Evolutionary conservation across 2,113 vertebrate genomes (phyloP).

Genomic region (Ranitomeya imitator): DNA sequence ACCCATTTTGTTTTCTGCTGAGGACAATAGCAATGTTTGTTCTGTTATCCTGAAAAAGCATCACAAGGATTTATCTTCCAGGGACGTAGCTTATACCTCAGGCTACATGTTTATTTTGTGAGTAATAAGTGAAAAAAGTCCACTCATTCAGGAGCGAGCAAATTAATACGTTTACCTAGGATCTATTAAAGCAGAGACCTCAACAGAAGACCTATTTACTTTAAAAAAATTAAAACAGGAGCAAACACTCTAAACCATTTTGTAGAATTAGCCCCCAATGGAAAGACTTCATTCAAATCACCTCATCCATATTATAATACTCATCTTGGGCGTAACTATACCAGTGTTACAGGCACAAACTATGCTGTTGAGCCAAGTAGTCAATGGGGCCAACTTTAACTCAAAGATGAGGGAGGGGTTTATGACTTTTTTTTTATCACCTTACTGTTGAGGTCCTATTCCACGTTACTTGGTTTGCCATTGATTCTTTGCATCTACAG

Average conservation of each 20-base stretch:
- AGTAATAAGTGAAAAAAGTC: conserved; percentile 10
- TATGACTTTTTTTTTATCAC: too few species aligned
- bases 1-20: conserved; percentile 15
- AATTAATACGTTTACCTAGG: conserved; percentile 47
- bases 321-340: not conserved
- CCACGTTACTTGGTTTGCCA: too few species aligned
- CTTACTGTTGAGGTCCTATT: too few species aligned
- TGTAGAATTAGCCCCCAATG: not conserved
- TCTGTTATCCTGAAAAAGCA: conserved; percentile 32
- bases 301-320: not conserved
- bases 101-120: conserved; percentile 42
- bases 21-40: conserved; percentile 48
- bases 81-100: not conserved
- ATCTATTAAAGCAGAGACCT: conserved; percentile 43
- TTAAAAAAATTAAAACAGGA: conserved; percentile 37
- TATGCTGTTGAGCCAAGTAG: too few species aligned
- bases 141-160: conserved; percentile 25
- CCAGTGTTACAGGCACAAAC: too few species aligned
- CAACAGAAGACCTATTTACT: conserved; percentile 28
- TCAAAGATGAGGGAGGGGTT: too few species aligned
- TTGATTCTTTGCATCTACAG: too few species aligned
- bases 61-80: conserved; percentile 22
- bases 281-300: not conserved
- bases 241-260: conserved; percentile 42
- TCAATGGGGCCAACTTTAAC: too few species aligned